phyloP scores from a whole-genome alignment of 1,140 invertebrate species.

The Ceratitis capitata region DNA sequence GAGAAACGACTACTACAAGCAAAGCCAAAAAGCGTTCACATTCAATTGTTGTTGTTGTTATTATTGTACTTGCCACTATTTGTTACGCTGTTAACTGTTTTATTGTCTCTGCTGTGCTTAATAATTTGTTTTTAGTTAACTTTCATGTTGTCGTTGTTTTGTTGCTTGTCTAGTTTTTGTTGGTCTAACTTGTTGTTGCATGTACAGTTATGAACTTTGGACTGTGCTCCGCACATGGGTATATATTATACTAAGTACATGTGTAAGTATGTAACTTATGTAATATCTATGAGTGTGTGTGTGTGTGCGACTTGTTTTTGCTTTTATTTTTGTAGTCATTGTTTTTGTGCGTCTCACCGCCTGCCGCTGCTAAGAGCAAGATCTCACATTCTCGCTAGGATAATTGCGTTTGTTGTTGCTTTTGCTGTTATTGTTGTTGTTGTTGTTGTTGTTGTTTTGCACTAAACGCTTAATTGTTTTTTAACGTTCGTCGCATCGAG shows the following conservation, averaged over 20 bases:
- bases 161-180: no score
- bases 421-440: not conserved
- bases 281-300: not conserved
- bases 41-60: not conserved
- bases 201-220: no score
- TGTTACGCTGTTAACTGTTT: not conserved
- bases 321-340: no score
- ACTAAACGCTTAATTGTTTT: not conserved
- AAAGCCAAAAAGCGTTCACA: not conserved
- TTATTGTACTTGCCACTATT: no score
- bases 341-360: not conserved
- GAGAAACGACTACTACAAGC: not conserved
- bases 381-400: not conserved
- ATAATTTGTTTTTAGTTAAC: not conserved
- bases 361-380: not conserved
- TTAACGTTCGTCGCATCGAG: not conserved
- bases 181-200: no score
- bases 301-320: not conserved
- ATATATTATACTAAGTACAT: not conserved
- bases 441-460: not conserved
- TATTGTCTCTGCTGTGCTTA: not conserved
- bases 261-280: not conserved
- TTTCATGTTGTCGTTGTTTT: not conserved
- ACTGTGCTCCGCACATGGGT: not conserved
- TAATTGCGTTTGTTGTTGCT: not conserved